Evolutionary conservation across 1,140 invertebrate genomes (phyloP).

Genomic region (Druon quercuslanigerum): DNA sequence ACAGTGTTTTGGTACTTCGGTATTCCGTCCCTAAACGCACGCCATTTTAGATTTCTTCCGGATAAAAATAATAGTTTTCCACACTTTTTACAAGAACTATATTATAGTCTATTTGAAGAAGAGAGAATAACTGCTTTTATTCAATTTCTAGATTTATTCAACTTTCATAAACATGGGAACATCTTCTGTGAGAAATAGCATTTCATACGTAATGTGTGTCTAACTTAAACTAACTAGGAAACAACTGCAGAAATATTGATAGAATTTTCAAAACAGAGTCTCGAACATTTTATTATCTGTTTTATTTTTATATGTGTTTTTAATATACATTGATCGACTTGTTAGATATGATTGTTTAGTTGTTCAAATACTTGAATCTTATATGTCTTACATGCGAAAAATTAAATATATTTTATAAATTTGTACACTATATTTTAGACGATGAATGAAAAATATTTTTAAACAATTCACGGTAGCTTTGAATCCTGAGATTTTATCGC

Average conservation of each 20-base stretch:
- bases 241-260: background rate
- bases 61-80: background rate
- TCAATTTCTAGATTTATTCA: constrained; percentile 5
- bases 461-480: too few relatives aligned
- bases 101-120: background rate
- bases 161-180: background rate
- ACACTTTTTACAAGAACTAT: background rate
- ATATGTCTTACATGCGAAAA: too few relatives aligned
- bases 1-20: constrained; percentile 90
- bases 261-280: background rate
- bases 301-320: background rate
- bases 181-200: background rate
- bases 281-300: background rate
- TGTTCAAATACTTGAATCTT: too few relatives aligned
- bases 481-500: too few relatives aligned
- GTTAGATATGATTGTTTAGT: too few relatives aligned
- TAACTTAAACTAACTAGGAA: constrained; percentile 8
- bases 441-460: too few relatives aligned
- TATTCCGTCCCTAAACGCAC: constrained; percentile 81
- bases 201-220: background rate
- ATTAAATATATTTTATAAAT: too few relatives aligned
- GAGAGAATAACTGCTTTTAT: background rate
- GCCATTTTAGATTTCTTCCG: constrained; percentile 31
- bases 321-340: too few relatives aligned
- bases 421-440: too few relatives aligned